A percentile compares a stretch with the other conserved stretches of the same genome.
Conservation (phyloP, 2,113 vertebrate species). For the Nestor notabilis region DNA sequence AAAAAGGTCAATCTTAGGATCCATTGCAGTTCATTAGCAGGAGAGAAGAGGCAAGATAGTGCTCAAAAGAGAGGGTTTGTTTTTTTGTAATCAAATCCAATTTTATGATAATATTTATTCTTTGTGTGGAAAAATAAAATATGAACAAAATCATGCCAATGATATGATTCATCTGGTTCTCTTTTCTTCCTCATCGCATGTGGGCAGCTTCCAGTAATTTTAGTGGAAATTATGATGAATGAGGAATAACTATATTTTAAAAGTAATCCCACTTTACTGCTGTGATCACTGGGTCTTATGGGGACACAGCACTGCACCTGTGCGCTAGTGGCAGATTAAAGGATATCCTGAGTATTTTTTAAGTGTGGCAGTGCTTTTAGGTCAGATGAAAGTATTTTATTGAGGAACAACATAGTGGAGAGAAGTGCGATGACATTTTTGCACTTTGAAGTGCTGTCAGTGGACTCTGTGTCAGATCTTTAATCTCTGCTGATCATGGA, state of each 20-base stretch:
- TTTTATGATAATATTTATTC: neutral
- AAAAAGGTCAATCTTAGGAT: neutral
- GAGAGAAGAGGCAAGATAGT: neutral
- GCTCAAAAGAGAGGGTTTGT: neutral
- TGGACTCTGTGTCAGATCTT: neutral
- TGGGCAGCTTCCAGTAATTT: neutral
- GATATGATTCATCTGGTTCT: neutral
- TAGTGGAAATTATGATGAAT: neutral
- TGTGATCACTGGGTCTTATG: neutral
- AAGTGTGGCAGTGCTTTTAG: neutral
- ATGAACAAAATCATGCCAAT: neutral
- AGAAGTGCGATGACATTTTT: neutral
- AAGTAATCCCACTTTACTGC: neutral
- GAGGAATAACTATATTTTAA: neutral
- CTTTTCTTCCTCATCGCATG: neutral
- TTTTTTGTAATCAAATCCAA: neutral
- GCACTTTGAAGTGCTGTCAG: neutral
- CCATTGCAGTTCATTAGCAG: neutral
- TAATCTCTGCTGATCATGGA: neutral
- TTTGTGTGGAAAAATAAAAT: slow-evolving; percentile 13
- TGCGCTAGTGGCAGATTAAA: neutral
- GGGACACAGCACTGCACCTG: neutral
- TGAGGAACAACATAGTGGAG: neutral
- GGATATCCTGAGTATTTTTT: neutral
- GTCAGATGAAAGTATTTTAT: neutral